These are phyloP conservation scores for Hirtodrosophila duncani DNA, from an alignment of 2,888 invertebrate species.

Conservation along the genomic window DNA sequence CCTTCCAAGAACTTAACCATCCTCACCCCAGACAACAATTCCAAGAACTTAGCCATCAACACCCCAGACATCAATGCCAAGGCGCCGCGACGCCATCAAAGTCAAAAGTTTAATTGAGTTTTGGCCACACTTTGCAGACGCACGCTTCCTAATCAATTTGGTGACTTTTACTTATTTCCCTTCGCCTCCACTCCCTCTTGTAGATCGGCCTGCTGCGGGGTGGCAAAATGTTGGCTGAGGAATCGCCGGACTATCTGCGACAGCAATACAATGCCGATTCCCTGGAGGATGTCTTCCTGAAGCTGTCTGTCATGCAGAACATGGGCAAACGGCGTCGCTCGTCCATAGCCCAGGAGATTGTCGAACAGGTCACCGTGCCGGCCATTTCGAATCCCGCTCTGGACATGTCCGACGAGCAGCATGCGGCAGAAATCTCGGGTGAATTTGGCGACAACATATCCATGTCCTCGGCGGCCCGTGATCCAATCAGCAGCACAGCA, in stretches of 20 bases:
- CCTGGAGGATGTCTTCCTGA: slow-evolving; percentile 89
- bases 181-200: neutral
- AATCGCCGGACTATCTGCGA: slow-evolving; percentile 86
- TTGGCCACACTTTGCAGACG: slow-evolving; percentile 50
- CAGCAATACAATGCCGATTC: slow-evolving; percentile 85
- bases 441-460: slow-evolving; percentile 93
- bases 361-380: slow-evolving; percentile 83
- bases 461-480: slow-evolving; percentile 84
- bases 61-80: neutral
- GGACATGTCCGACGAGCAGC: slow-evolving; percentile 84
- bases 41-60: too few species aligned
- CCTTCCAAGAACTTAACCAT: too few species aligned
- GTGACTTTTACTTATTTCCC: slow-evolving; percentile 5
- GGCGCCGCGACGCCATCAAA: slow-evolving; percentile 29
- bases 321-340: slow-evolving; percentile 88
- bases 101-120: slow-evolving; percentile 68
- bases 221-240: slow-evolving; percentile 90
- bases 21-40: too few species aligned
- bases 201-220: slow-evolving; percentile 91
- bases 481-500: slow-evolving; percentile 82
- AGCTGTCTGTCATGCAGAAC: slow-evolving; percentile 88
- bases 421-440: slow-evolving; percentile 87
- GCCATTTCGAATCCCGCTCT: slow-evolving; percentile 83
- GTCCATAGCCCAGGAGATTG: slow-evolving; percentile 87
- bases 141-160: slow-evolving; percentile 47